Conservation (phyloP, 2,113 vertebrate species). For the Paramormyrops kingsleyae region DNA sequence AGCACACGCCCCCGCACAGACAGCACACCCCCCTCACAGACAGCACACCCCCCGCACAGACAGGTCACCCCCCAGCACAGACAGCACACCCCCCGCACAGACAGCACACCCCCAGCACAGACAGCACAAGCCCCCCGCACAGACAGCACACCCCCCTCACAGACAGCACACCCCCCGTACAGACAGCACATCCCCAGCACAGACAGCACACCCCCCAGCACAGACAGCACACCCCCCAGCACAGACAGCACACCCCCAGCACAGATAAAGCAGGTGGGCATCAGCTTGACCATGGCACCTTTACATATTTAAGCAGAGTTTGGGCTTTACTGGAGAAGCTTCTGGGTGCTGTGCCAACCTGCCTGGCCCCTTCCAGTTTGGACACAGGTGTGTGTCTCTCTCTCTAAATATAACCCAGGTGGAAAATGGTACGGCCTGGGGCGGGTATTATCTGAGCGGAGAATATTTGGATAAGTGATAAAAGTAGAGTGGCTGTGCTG, state of each 20-base stretch:
- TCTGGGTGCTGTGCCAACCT: background rate
- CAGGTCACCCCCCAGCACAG: background rate
- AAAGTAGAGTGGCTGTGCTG: constrained; percentile 51
- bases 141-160: background rate
- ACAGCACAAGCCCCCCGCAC: background rate
- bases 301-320: background rate
- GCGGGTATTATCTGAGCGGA: constrained; percentile 76
- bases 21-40: background rate
- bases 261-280: background rate
- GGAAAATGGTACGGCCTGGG: constrained; percentile 78
- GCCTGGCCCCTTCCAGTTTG: constrained; percentile 40
- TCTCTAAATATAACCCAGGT: constrained; percentile 85
- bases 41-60: background rate
- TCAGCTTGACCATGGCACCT: background rate
- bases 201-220: background rate
- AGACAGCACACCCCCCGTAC: background rate
- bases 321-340: background rate
- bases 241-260: background rate
- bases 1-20: background rate
- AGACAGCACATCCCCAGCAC: background rate
- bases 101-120: background rate
- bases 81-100: background rate
- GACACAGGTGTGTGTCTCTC: constrained; percentile 58
- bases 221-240: background rate
- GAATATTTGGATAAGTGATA: constrained; percentile 89